phyloP scores from a whole-genome alignment of 1,140 invertebrate species.

The Drosophila truncata region DNA sequence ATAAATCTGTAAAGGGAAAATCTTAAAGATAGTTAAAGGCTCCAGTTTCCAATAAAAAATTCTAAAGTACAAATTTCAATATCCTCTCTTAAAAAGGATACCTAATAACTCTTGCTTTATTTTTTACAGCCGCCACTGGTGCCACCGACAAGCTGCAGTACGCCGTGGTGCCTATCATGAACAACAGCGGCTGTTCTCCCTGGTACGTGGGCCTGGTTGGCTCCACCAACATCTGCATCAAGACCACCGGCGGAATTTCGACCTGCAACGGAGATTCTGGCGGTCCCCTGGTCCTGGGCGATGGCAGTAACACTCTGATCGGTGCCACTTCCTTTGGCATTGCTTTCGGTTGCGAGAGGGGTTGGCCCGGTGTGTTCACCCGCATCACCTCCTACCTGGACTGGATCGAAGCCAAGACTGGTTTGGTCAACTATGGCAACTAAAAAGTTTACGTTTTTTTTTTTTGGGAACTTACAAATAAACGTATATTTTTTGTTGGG shows the following conservation, averaged over 20 bases:
- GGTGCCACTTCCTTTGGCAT: slow-evolving; percentile 87
- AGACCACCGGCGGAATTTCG: slow-evolving; percentile 70
- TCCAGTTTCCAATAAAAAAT: background rate
- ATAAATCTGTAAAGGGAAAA: background rate
- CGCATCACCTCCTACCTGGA: slow-evolving; percentile 86
- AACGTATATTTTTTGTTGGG: slow-evolving; percentile 60
- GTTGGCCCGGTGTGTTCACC: slow-evolving; percentile 86
- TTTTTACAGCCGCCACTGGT: slow-evolving; percentile 19
- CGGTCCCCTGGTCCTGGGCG: slow-evolving; percentile 85
- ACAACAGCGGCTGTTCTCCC: slow-evolving; percentile 55
- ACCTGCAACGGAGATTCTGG: slow-evolving; percentile 86
- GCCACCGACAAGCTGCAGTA: slow-evolving; percentile 60
- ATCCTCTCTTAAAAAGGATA: too few relatives aligned
- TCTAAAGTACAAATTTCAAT: too few relatives aligned
- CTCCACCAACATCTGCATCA: slow-evolving; percentile 65
- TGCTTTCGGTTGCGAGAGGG: slow-evolving; percentile 86
- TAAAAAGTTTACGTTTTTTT: slow-evolving; percentile 36
- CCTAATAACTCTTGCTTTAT: background rate
- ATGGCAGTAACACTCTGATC: slow-evolving; percentile 82
- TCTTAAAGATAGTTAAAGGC: background rate
- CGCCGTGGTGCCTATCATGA: slow-evolving; percentile 56
- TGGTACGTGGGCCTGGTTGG: slow-evolving; percentile 49
- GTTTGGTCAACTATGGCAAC: slow-evolving; percentile 55
- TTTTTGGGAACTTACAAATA: slow-evolving; percentile 52
- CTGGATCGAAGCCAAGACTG: slow-evolving; percentile 85